phyloP scores from a whole-genome alignment of 2,888 invertebrate genomes.

The Autographa gamma region DNA sequence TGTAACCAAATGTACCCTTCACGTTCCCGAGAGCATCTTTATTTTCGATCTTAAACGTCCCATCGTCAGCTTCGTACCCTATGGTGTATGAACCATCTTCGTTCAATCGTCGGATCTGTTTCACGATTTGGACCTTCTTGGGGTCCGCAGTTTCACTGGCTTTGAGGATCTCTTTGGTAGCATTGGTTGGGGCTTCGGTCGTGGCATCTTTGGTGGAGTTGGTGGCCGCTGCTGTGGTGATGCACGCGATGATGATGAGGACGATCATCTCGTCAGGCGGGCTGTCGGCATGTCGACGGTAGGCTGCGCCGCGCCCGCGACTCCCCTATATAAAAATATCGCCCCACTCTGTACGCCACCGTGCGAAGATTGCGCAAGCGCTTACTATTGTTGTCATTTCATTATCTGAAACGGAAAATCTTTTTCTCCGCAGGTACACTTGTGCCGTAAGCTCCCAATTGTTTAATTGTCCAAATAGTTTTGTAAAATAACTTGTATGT shows the following conservation, averaged over 20 bases:
- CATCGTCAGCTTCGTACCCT: conserved; percentile 95
- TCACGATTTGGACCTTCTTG: conserved; percentile 93
- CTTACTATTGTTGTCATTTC: conserved; percentile 86
- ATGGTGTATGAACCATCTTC: conserved; percentile 95
- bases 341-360: conserved; percentile 83
- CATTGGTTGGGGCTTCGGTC: conserved; percentile 70
- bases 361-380: conserved; percentile 86
- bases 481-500: conserved; percentile 73
- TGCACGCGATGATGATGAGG: conserved; percentile 77
- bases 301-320: conserved; percentile 77
- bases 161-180: conserved; percentile 88
- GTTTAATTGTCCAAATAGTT: conserved; percentile 84
- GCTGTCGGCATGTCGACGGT: conserved; percentile 84
- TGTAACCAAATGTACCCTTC: conserved; percentile 95
- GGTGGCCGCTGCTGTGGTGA: conserved; percentile 68
- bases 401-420: conserved; percentile 89
- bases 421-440: conserved; percentile 83
- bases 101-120: conserved; percentile 94
- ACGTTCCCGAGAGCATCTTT: conserved; percentile 94
- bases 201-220: conserved; percentile 69
- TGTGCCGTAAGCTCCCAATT: conserved; percentile 84
- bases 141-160: conserved; percentile 91
- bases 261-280: conserved; percentile 82
- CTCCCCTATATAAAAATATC: conserved; percentile 87
- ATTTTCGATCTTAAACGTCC: conserved; percentile 95